Evolutionary conservation across 1,140 invertebrate species (phyloP).

Genomic region (Himalopsyche phryganea): DNA sequence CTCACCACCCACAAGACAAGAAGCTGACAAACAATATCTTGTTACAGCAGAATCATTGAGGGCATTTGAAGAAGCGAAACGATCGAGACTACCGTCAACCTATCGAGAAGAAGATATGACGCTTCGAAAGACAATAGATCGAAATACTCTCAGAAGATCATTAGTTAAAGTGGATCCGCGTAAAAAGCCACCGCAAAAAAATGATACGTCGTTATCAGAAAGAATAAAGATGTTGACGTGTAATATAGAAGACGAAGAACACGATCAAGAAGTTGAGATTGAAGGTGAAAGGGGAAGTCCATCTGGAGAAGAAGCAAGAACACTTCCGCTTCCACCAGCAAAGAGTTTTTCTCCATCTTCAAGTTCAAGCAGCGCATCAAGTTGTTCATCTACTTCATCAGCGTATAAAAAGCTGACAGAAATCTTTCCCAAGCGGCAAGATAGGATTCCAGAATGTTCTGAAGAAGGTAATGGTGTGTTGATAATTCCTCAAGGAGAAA

Average conservation of each 20-base stretch:
- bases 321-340: constrained; percentile 43
- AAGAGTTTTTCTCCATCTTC: constrained; percentile 55
- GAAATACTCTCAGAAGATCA: constrained; percentile 67
- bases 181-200: constrained; percentile 53
- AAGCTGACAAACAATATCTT: constrained; percentile 53
- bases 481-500: constrained; percentile 42
- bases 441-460: constrained; percentile 43
- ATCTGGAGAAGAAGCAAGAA: constrained; percentile 31
- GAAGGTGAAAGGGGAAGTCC: constrained; percentile 35
- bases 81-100: constrained; percentile 51
- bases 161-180: constrained; percentile 61
- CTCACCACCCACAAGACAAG: constrained; percentile 50
- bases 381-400: constrained; percentile 52
- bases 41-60: constrained; percentile 62
- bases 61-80: constrained; percentile 63
- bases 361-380: constrained; percentile 44
- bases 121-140: constrained; percentile 64
- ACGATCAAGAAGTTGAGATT: constrained; percentile 18
- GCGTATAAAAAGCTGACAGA: constrained; percentile 68
- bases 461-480: constrained; percentile 43
- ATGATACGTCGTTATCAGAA: constrained; percentile 69
- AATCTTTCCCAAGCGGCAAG: constrained; percentile 55
- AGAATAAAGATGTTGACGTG: constrained; percentile 77
- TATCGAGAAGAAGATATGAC: constrained; percentile 52
- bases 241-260: constrained; percentile 62